phyloP scores from a whole-genome alignment of 2,797 vertebrate species.

The Spinus pinus region DNA sequence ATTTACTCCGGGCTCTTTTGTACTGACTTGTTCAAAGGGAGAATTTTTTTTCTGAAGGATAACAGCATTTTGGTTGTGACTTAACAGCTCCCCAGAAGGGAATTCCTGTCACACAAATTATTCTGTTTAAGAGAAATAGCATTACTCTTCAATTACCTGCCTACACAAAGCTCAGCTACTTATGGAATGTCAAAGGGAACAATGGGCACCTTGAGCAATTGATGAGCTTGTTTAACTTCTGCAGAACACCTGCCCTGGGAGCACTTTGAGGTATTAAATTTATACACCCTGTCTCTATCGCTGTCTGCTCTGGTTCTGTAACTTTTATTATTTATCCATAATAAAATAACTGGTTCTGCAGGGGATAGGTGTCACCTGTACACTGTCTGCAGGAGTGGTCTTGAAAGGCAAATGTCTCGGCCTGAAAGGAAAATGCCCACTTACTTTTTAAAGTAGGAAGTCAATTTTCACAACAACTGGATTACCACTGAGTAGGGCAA shows the following conservation, averaged over 20 bases:
- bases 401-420: neutral
- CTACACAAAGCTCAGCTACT: neutral
- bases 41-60: neutral
- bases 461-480: neutral
- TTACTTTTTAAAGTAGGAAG: neutral
- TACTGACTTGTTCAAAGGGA: neutral
- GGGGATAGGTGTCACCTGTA: neutral
- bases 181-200: neutral
- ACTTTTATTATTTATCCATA: neutral
- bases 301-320: neutral
- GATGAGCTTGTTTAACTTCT: neutral
- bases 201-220: neutral
- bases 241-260: neutral
- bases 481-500: neutral
- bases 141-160: neutral
- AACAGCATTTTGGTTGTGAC: neutral
- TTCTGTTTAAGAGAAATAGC: neutral
- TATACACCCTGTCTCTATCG: neutral
- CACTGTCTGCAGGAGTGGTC: neutral
- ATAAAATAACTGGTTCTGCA: neutral
- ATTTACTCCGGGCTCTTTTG: neutral
- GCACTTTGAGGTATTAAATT: neutral
- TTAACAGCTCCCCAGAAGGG: neutral
- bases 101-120: neutral
- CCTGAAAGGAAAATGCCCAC: neutral